Base-by-base conservation (phyloP, 2,888 invertebrate genomes). In the Ypsolopha sequella region DNA sequence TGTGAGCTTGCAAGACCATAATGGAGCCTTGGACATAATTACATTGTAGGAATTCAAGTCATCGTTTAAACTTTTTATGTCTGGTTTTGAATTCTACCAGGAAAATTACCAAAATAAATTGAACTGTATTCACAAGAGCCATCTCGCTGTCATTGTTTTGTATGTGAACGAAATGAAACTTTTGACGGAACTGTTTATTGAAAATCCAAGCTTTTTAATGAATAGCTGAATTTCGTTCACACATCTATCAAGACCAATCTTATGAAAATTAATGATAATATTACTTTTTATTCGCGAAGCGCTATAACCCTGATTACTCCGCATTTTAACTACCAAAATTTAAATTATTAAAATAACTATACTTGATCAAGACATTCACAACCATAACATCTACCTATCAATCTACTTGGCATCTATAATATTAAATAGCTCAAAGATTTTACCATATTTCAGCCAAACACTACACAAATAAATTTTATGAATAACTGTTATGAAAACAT, bases 371-470 rank as follows among this genome's bases (percentile, higher is more conserved):
- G 60, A 68, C 71, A 73, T 70, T 66, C 76, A 76, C 76, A 77
- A 77, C 78, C 80, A 80, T 80, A 82, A 81, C 81, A 82, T 81
- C 84, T 84, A 82, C 82, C 82, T 82, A 73, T 70, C 70, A 65
- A 71, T 76, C 79, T 78, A 78, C 78, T 63, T 64, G 61, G 63
- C 66, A 59, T 56, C 61, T 61, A 61, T 61, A 61, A 45, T 51
- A 54, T 38, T 63, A 63, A 59, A 55, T 61, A 53, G 56, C 57
- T 35, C 47, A 9, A 39, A 3, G n/a, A 45, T 45, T 45, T 14
- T 10, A 13, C 2, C 24, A 9, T 13, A 35, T 46, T 36, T 47
- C 47, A 47, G 47, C 36, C 36, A 47, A 24, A 36, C 14, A 47
- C 47, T 47, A 47, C 47, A 47, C 35, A 47, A n/a, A 47, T 7